Evolutionary conservation across 2,113 vertebrate genomes (phyloP), one percentile per base, ranked within the genome.

Genomic region (Lepisosteus osseus): DNA sequence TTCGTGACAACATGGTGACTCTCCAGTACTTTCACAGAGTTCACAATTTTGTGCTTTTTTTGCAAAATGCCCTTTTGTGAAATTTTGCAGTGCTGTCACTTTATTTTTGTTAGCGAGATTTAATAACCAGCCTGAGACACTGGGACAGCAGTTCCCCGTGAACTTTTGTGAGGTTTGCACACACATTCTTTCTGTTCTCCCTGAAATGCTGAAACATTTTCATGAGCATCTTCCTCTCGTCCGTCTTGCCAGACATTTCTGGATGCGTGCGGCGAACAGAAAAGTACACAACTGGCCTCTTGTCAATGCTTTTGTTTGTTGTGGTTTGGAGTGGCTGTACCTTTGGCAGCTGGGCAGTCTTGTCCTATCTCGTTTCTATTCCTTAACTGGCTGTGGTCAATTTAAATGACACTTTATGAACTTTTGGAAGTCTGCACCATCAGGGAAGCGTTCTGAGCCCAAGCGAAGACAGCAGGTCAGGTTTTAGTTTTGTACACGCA

Each of bases 221-320:
- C 29, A 40, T 64, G 15, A 41, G 2, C 13, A 62, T 74, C 65
- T 40, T 62, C 7, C 42, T 75, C 61, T 59, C 43, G 3, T 29
- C 29, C 41, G 13, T 56, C 69, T 67, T 11, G 80, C 80, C 78
- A 82, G 78, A 80, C 77, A 84, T 82, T 78, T 78, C 75, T 79
- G 82, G 84, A 84, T 54, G 84, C 83, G 85, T 47, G 84, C 83
- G 84, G 84, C 84, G 83, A 85, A 82, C 79, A 78, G 54, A 63
- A 9, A 59, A 77, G 78, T 86, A 72, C 79, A 79, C 83, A 78
- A 45, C 68, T 80, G 77, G 76, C 75, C 73, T 74, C 67, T 72
- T 76, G 69, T 68, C 78, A 82, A 69, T 67, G 56, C 70, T 75
- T 82, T 82, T 80, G 77, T 87, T 85, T 87, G 84, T 86, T 86